Base-by-base conservation (phyloP, 2,797 vertebrate genomes). In the Coranthus polyacanthus region DNA sequence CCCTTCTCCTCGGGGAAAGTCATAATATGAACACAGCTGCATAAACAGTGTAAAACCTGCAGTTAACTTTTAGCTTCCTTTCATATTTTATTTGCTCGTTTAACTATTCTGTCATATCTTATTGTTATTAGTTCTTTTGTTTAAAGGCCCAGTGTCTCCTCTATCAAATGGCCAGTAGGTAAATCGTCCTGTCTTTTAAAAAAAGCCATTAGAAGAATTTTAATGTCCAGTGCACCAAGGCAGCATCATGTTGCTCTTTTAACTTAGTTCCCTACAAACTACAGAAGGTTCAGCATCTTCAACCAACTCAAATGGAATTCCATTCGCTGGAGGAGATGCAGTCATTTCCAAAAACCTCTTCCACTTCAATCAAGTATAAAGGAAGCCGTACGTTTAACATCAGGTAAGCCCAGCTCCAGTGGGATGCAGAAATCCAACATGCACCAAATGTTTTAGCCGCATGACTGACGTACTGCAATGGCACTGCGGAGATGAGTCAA, bases 121-220 rank as follows among this genome's bases (percentile, higher is more conserved):
- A 75, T 47, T 64, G 24, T 70, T 70, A 81, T 73, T 57, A 71
- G 54, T 51, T 70, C 47, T 41, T n/a, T 36, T 46, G 18, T 76
- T 82, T 75, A 61, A 83, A 75, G 49, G 62, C 45, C 39, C 44
- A 51, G 71, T 78, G 64, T 71, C 73, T 78, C 67, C 37, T 71
- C 38, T 72, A 0, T 68, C 51, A 64, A 6, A 50, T 32, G 15
- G 17, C 26, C 17, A 47, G 29, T 21, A 4, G 58, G 54, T 68
- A 51, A 50, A 44, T 44, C 9, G 12, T 18, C 15, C 29, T 57
- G 34, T 16, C 46, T 66, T 67, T 67, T 15, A 78, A 78, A 69
- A n/a, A 16, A 26, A 57, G 61, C 29, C 39, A 51, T 50, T 62
- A 59, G 54, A 67, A 47, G 5, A 49, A 49, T 57, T 58, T 53